Conservation (phyloP, 2,797 vertebrate genomes). For the Brachyalestes nurse region DNA sequence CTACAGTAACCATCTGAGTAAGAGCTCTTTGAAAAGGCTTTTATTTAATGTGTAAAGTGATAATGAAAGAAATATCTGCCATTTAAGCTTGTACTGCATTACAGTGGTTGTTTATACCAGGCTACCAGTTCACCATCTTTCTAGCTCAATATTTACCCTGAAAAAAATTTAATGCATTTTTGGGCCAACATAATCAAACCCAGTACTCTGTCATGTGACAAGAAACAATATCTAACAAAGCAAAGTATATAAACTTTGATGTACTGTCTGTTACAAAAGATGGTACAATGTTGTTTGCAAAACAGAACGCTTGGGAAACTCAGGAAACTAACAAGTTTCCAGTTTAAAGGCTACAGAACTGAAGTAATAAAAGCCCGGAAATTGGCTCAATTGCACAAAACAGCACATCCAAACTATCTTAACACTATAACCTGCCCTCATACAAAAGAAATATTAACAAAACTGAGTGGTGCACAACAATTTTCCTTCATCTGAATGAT, state of each 20-base stretch:
- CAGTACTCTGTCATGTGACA: neutral
- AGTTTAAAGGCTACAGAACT: too few species aligned
- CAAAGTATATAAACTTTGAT: too few species aligned
- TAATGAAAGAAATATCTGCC: neutral
- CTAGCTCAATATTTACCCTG: neutral
- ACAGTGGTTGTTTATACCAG: neutral
- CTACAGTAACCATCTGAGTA: constrained; percentile 1
- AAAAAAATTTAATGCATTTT: neutral
- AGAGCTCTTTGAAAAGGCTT: neutral
- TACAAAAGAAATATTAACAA: too few species aligned
- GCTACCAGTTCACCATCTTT: neutral
- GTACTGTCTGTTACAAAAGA: neutral
- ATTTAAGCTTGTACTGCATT: neutral
- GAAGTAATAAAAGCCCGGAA: too few species aligned
- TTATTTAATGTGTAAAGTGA: constrained; percentile 2
- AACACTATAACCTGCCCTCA: too few species aligned
- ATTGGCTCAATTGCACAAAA: too few species aligned
- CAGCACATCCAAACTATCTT: too few species aligned
- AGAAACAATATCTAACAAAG: neutral
- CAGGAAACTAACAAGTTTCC: too few species aligned
- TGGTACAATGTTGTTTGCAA: neutral
- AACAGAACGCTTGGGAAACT: neutral
- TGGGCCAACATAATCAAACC: neutral
- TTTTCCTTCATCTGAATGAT: neutral
- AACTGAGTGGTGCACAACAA: neutral